phyloP scores from a whole-genome alignment of 2,113 vertebrate genomes.

The Cheirogaleus medius region DNA sequence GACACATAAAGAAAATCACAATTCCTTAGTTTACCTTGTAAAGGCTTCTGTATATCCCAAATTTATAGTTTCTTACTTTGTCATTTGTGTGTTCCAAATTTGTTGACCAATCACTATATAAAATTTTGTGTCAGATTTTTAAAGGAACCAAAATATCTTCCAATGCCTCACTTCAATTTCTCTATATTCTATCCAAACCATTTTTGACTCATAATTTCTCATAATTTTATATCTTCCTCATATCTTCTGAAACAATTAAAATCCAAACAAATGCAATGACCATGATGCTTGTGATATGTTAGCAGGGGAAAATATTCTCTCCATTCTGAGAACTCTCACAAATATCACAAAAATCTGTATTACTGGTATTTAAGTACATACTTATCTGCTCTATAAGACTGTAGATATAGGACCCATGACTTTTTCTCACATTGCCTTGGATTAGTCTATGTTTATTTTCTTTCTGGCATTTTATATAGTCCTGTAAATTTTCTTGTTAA shows the following conservation, averaged over 20 bases:
- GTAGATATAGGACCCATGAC: rapidly evolving
- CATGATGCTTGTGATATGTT: not conserved
- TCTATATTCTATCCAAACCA: not conserved
- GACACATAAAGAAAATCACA: not conserved
- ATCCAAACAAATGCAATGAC: not conserved
- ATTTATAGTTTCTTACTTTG: not conserved
- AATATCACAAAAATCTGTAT: not conserved
- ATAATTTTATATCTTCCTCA: not conserved
- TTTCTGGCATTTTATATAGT: not conserved
- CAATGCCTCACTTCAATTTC: not conserved
- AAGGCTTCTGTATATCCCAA: not conserved
- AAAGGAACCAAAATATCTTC: not conserved
- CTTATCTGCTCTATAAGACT: not conserved
- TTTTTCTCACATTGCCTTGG: not conserved
- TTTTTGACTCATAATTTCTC: not conserved
- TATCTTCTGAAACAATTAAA: not conserved
- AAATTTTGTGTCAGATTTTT: not conserved
- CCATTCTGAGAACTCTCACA: not conserved
- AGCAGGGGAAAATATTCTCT: not conserved
- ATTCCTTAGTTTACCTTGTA: not conserved
- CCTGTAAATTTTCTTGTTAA: not conserved
- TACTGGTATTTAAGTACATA: not conserved
- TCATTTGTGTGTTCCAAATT: not conserved
- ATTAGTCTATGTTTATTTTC: not conserved
- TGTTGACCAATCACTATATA: not conserved